These are phyloP conservation scores for Spialia ferax DNA, from an alignment of 2,888 invertebrate species.

Conservation along the genomic window DNA sequence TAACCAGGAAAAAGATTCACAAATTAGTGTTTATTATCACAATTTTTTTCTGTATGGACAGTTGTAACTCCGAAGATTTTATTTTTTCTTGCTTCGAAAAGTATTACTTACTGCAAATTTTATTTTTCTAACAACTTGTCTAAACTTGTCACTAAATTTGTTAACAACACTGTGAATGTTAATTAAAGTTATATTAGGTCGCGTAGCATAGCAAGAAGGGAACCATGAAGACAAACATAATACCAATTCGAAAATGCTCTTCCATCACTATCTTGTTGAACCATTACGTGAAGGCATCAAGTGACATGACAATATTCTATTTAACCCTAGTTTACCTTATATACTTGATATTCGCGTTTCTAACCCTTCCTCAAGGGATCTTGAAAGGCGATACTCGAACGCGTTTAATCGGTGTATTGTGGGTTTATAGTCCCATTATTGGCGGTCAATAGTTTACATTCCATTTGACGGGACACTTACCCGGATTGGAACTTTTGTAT, in stretches of 20 bases:
- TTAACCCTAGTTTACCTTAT: neutral
- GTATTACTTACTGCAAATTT: too few relatives aligned
- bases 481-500: constrained; percentile 12
- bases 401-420: constrained; percentile 20
- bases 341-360: neutral
- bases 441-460: constrained; percentile 32
- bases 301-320: neutral
- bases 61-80: too few relatives aligned
- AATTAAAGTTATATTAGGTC: too few relatives aligned
- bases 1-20: too few relatives aligned
- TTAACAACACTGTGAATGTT: too few relatives aligned
- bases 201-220: neutral
- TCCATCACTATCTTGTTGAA: neutral
- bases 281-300: neutral
- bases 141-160: too few relatives aligned
- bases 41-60: too few relatives aligned
- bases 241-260: neutral
- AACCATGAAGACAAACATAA: neutral
- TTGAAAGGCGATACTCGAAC: constrained; percentile 6
- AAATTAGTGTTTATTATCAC: too few relatives aligned
- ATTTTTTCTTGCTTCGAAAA: too few relatives aligned
- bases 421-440: constrained; percentile 20
- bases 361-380: constrained; percentile 10
- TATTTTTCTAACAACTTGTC: too few relatives aligned
- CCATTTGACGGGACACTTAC: constrained; percentile 29